Base-by-base conservation (phyloP, 1,140 invertebrate species). In the Bombus superbus region DNA sequence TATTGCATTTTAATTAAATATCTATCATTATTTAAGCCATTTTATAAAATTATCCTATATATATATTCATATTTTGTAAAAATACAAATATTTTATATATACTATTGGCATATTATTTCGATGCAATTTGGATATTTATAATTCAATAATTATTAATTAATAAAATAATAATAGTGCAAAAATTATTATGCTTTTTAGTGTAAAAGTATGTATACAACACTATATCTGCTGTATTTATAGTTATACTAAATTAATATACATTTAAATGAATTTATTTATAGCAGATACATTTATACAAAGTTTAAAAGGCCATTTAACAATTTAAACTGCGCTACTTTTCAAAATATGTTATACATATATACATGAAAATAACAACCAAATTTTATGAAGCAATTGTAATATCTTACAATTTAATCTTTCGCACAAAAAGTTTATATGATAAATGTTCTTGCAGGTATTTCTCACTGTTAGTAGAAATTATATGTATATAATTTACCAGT, bases 241-340 rank as follows among this genome's bases (percentile, higher is more conserved):
- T 38, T 57, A 18, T n/a, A 81, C 6, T 73, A 74, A 32, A 74
- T 35, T 74, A 81, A 22, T 66, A 81, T 81, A 75, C 40, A 81
- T 68, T 87, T 85, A n/a, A 88, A 82, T 59, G 40, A 28, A 88
- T 91, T 90, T 90, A 91, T 89, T 91, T 86, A 83, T 91, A 91
- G 80, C 87, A 91, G 90, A 89, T 84, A 69, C 88, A 81, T 85
- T 88, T 91, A 91, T 91, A 92, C 89, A 92, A 92, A 91, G 81
- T 84, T 88, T 88, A 86, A 69, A 88, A 82, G 74, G 77, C 69
- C 79, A 80, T 90, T 83, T 83, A 89, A 88, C 69, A 91, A 83
- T 81, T 81, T 76, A 2, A 78, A 62, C 18, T 77, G 72, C 40
- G n/a, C 69, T 79, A 82, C 11, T 72, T 64, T 73, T 64, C 47